Evolutionary conservation across 1,140 invertebrate genomes (phyloP).

Genomic region (Propsilocerus akamusi): DNA sequence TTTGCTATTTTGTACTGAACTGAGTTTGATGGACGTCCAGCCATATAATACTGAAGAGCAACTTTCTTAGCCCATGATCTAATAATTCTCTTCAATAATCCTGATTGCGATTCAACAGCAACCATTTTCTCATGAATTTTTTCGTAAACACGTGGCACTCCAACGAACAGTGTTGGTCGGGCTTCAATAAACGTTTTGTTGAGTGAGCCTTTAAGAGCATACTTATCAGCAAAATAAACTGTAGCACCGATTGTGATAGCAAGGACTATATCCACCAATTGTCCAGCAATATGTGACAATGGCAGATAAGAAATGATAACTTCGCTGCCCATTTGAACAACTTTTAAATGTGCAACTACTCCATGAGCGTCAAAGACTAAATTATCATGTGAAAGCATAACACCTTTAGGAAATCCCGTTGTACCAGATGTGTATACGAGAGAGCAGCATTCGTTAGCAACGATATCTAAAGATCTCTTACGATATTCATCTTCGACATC

Average conservation of each 20-base stretch:
- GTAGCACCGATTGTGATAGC: constrained; percentile 33
- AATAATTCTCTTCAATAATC: constrained; percentile 43
- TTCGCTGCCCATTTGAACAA: constrained; percentile 30
- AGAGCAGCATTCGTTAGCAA: constrained; percentile 67
- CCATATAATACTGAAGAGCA: neutral
- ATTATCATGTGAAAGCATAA: constrained; percentile 79
- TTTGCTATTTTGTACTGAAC: neutral
- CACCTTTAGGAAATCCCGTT: constrained; percentile 69
- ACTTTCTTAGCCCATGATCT: constrained; percentile 16
- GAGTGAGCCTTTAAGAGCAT: constrained; percentile 59
- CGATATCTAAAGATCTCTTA: constrained; percentile 39
- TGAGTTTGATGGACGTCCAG: neutral
- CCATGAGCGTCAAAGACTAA: constrained; percentile 38
- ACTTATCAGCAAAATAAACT: constrained; percentile 60
- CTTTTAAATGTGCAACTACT: constrained; percentile 23
- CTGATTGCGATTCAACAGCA: constrained; percentile 41
- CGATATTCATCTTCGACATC: constrained; percentile 48
- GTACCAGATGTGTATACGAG: constrained; percentile 81
- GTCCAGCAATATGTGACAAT: constrained; percentile 70
- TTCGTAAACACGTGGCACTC: constrained; percentile 76
- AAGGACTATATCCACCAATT: constrained; percentile 53
- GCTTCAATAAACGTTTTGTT: constrained; percentile 51
- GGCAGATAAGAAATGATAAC: constrained; percentile 57
- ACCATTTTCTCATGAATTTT: constrained; percentile 75
- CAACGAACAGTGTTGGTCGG: constrained; percentile 52